A percentile compares a stretch with the other conserved stretches of the same genome.
Evolutionary conservation across 2,113 vertebrate species (phyloP).

Genomic region (Microtus richardsoni): DNA sequence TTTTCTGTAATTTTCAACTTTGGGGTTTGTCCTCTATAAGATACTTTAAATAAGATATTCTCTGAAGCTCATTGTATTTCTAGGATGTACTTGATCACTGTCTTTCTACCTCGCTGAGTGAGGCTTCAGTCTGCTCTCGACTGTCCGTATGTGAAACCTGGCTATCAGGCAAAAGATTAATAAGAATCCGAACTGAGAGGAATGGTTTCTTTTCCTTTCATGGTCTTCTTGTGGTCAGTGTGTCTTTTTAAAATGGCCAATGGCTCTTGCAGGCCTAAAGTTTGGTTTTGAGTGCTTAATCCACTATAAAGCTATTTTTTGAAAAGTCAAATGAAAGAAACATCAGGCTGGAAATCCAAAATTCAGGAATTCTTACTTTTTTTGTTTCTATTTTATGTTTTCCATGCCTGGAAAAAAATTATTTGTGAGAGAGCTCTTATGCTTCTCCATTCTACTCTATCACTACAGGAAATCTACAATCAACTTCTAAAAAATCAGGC

Average conservation of each 20-base stretch:
- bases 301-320: not conserved
- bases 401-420: not conserved
- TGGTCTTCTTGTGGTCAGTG: not conserved
- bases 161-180: not conserved
- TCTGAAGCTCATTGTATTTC: not conserved
- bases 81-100: not conserved
- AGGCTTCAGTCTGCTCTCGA: not conserved
- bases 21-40: not conserved
- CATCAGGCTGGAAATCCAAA: not conserved
- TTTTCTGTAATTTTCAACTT: not conserved
- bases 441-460: not conserved
- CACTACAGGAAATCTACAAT: not conserved
- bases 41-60: not conserved
- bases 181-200: not conserved
- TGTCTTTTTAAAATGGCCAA: conserved; percentile 30
- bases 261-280: not conserved
- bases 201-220: not conserved
- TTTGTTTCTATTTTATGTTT: not conserved
- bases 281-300: not conserved
- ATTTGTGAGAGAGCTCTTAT: not conserved
- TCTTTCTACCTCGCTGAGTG: not conserved
- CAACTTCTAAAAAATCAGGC: not conserved
- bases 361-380: not conserved
- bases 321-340: not conserved
- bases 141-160: not conserved